Evolutionary conservation across 2,797 vertebrate genomes (phyloP), one percentile per base, ranked within the genome.

Genomic region (Anguilla megastoma): DNA sequence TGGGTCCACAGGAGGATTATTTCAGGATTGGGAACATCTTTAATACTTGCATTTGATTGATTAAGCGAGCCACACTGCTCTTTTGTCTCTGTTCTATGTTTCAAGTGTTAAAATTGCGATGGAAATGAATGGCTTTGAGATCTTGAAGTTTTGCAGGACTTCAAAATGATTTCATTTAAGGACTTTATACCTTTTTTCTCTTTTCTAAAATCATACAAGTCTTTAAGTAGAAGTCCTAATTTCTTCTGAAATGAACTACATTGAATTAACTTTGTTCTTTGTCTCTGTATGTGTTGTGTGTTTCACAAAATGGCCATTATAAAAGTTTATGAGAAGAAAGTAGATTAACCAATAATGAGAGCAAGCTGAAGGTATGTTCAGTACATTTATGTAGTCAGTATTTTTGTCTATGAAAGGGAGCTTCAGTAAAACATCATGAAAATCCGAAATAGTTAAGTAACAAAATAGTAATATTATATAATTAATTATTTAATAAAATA

Each of bases 11-110:
- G 93, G 88, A 93, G 95, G 95, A 96, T 93, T 97, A 94, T 92
- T 95, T 92, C 92, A 88, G 94, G 94, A 96, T 96, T 95, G 95
- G 93, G 94, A 92, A 89, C 90, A 95, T 96, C 93, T 95, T 93
- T 95, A 93, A 91, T 91, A 95, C 89, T 94, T 93, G 90, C 92
- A 92, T 95, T 96, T 96, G 94, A 94, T 88, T 69, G 94, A 94
- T 88, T 60, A 92, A 90, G 89, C 87, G 80, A 90, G 89, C 30
- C 8, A 84, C 21, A 24, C 27, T 24, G 60, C 30, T 41, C 58
- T 33, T 66, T 66, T 63, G 36, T 60, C 5, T 14, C 21, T 27
- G 58, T 89, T 71, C 74, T 90, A 79, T 87, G 88, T 90, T 89
- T 85, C 52, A 92, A 91, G 86, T 74, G 83, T 10, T 14, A 89